Evolutionary conservation across 1,140 invertebrate species (phyloP), one percentile per base, ranked within the genome.

Genomic region (Chrysopa pallens): DNA sequence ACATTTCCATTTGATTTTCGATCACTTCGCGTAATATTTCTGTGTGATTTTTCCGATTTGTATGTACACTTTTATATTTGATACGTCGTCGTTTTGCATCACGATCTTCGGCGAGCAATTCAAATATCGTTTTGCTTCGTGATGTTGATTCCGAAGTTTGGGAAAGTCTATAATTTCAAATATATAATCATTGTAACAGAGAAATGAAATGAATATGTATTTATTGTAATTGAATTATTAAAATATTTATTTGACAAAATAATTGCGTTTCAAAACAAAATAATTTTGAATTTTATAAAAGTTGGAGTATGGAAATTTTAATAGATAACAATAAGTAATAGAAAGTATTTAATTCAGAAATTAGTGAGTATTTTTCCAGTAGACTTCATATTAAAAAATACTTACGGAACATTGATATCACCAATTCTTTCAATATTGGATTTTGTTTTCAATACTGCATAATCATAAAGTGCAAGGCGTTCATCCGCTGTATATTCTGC

Each of bases 21-120:
- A 80, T 76, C 6, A 79, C 64, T 54, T 75, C 73, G 8, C 72
- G 62, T 9, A 78, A 53, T 15, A 76, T 66, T 57, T 78, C 72
- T 0, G 63, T 69, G 23, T 77, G 69, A 43, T 69, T 76, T 48
- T 69, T 70, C 40, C 69, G 67, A 51, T 74, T 76, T 29, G 70
- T 74, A 42, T 76, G 70, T 28, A 75, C 71, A 15, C 69, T 67
- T 54, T 67, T 72, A 48, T 79, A 73, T 51, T 73, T 74, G 2
- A 67, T 57, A 50, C 73, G 62, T 1, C 77, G 62, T 17, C 77
- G 64, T 56, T 73, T 74, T 44, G 73, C 62, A 55, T 80, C 68
- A 7, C 77, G 63, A 49, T 74, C 64, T 48, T 70, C 64, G 0
- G 69, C 66, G 15, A 76, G 48, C 35, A 69, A 53, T 49, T 78